Conservation (phyloP, 1,140 invertebrate genomes). For the Drosophila quadrilineata region DNA sequence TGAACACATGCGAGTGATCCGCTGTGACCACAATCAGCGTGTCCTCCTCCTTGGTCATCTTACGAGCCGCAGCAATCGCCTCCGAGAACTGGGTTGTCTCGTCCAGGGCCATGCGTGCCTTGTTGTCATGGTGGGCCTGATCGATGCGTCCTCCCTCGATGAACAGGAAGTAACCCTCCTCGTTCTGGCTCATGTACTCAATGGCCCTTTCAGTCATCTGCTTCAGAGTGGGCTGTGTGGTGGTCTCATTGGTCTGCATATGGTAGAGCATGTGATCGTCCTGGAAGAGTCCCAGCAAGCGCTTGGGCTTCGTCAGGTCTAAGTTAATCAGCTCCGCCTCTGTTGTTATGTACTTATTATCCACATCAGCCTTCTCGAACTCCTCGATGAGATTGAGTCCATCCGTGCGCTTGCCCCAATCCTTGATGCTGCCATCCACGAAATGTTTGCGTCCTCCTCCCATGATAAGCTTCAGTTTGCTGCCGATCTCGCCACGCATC, state of each 20-base stretch:
- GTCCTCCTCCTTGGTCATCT: constrained; percentile 83
- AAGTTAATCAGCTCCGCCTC: constrained; percentile 82
- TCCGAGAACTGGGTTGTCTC: constrained; percentile 85
- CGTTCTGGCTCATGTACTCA: constrained; percentile 85
- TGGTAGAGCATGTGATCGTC: constrained; percentile 82
- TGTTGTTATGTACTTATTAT: constrained; percentile 85
- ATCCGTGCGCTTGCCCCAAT: constrained; percentile 83
- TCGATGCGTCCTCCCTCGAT: constrained; percentile 89
- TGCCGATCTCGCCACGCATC: constrained; percentile 85
- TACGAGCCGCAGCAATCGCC: constrained; percentile 83
- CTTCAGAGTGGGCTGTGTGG: constrained; percentile 85
- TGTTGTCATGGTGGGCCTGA: constrained; percentile 89
- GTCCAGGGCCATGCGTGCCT: constrained; percentile 86
- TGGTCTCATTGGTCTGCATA: constrained; percentile 81
- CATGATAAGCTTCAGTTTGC: constrained; percentile 85
- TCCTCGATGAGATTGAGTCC: constrained; percentile 87
- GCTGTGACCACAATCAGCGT: constrained; percentile 86
- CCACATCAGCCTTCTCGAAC: constrained; percentile 82
- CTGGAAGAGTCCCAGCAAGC: constrained; percentile 83
- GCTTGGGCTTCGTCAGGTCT: constrained; percentile 69
- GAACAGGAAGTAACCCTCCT: constrained; percentile 85
- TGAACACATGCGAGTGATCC: constrained; percentile 87
- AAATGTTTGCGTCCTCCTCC: constrained; percentile 89
- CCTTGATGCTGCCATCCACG: constrained; percentile 80
- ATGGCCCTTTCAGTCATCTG: constrained; percentile 93